Conservation (phyloP, 35 echinoderm and acorn worm species). For the Patiria miniata region DNA sequence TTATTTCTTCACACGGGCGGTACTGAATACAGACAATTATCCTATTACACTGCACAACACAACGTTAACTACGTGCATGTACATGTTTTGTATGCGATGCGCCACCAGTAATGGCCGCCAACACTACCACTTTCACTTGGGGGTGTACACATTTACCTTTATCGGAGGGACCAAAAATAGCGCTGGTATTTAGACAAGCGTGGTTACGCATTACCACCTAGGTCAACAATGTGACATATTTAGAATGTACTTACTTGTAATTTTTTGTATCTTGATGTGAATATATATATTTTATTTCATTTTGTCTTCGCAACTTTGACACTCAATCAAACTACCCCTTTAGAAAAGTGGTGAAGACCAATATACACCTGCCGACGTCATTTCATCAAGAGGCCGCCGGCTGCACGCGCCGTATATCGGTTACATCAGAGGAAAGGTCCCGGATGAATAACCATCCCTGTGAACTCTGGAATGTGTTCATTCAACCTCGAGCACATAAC, state of each 20-base stretch:
- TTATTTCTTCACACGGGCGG: too few relatives aligned
- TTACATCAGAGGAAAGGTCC: background rate
- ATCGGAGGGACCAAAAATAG: background rate
- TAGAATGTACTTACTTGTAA: background rate
- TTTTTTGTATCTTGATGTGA: background rate
- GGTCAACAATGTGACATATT: background rate
- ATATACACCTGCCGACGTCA: constrained; percentile 19
- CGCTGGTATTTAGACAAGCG: background rate
- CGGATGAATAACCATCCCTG: constrained; percentile 13
- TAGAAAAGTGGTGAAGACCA: background rate
- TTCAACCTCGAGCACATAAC: too few relatives aligned
- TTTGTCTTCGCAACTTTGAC: background rate
- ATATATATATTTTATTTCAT: background rate
- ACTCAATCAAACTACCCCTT: background rate
- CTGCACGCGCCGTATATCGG: too few relatives aligned
- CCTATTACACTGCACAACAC: too few relatives aligned
- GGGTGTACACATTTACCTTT: background rate
- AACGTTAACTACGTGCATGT: too few relatives aligned
- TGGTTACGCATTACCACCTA: background rate
- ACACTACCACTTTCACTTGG: constrained; percentile 12
- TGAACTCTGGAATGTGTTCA: too few relatives aligned
- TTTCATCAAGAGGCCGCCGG: background rate
- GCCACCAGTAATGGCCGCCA: constrained; percentile 1
- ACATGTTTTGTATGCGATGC: too few relatives aligned
- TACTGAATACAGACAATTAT: too few relatives aligned